A percentile compares a stretch with the other conserved stretches of the same genome.
Conservation (phyloP, 2,888 invertebrate species). For the Hipparchia sbordonii region DNA sequence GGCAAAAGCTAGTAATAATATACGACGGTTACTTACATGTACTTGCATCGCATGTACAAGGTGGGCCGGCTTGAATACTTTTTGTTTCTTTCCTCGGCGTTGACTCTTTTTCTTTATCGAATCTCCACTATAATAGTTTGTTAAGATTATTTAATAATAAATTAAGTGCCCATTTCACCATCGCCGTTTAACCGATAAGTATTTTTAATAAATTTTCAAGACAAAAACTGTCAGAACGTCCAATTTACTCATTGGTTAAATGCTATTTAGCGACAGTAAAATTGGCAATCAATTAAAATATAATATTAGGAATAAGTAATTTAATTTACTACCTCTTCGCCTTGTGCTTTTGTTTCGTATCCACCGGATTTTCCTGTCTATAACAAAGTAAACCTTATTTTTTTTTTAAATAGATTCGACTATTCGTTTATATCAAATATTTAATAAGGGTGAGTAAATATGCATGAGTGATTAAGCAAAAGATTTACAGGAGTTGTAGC, state of each 20-base stretch:
- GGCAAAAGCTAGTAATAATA: not conserved
- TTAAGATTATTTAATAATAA: not conserved
- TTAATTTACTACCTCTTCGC: slow-evolving; percentile 33
- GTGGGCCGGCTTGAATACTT: slow-evolving; percentile 48
- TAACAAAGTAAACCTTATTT: slow-evolving; percentile 38
- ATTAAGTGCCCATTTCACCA: no score
- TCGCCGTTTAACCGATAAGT: no score
- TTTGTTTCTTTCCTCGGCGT: slow-evolving; percentile 48
- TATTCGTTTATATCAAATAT: no score
- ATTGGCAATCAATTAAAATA: not conserved
- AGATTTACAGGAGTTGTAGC: no score
- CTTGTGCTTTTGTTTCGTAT: slow-evolving; percentile 46
- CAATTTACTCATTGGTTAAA: no score
- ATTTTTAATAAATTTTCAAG: no score
- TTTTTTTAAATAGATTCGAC: no score
- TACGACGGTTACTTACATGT: slow-evolving; percentile 48
- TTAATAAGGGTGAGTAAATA: no score
- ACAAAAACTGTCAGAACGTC: no score
- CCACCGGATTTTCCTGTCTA: slow-evolving; percentile 60
- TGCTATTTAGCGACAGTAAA: no score
- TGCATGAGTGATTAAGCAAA: no score
- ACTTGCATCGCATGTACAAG: slow-evolving; percentile 48
- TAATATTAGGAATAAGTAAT: not conserved
- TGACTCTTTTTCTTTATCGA: slow-evolving; percentile 44
- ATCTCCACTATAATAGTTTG: slow-evolving; percentile 47